Conservation (phyloP, 1,140 invertebrate species). For the Mycetomoellerius zeteki region DNA sequence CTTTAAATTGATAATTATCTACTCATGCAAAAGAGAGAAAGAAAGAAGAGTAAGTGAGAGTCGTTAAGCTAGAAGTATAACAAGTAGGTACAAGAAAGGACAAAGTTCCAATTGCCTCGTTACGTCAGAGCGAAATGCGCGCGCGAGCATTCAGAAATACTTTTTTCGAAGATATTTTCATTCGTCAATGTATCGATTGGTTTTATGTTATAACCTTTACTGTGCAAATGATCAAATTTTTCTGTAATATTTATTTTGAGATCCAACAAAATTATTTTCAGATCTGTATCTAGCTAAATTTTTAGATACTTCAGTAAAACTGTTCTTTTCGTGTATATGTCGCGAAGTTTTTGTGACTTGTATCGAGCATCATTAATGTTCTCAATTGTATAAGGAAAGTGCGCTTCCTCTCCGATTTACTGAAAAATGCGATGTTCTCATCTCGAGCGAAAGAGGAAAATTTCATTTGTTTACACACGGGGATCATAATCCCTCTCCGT, state of each 20-base stretch:
- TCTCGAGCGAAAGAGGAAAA: background rate
- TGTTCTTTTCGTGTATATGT: background rate
- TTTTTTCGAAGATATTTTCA: background rate
- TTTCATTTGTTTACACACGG: conserved; percentile 37
- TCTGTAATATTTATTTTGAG: background rate
- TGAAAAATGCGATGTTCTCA: background rate
- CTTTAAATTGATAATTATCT: conserved; percentile 21
- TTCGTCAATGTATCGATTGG: background rate
- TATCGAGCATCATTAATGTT: background rate
- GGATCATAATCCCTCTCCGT: conserved; percentile 26
- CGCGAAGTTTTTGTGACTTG: background rate
- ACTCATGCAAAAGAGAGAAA: background rate
- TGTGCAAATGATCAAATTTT: background rate
- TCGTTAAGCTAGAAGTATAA: conserved; percentile 20
- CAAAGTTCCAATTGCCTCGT: conserved; percentile 31
- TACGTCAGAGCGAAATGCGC: conserved; percentile 1
- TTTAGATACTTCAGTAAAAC: no score
- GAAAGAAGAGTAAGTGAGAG: background rate
- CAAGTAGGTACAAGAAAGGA: conserved; percentile 5
- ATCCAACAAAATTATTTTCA: no score
- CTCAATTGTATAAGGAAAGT: background rate
- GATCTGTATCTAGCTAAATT: no score
- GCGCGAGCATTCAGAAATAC: background rate
- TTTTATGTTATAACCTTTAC: background rate
- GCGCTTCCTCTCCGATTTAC: background rate